phyloP scores from a whole-genome alignment of 1,140 invertebrate genomes.

The Cydia pomonella region DNA sequence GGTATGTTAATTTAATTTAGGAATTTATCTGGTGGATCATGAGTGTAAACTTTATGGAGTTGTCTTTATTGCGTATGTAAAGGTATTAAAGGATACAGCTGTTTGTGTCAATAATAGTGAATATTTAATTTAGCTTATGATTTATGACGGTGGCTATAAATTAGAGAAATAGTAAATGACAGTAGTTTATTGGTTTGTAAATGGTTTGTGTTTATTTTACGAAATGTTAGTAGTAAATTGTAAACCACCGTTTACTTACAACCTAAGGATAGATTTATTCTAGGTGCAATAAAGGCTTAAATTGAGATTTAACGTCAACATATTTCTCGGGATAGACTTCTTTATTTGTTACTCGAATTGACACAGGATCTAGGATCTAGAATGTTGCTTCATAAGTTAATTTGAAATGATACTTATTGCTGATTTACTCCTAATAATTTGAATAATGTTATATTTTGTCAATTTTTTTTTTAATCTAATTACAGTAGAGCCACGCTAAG shows the following conservation, averaged over 20 bases:
- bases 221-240: not conserved
- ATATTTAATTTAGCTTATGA: conserved; percentile 23
- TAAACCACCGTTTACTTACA: not conserved
- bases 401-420: too few species aligned
- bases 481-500: too few species aligned
- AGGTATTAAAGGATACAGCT: conserved; percentile 12
- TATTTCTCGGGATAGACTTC: not conserved
- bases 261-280: not conserved
- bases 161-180: not conserved
- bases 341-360: too few species aligned
- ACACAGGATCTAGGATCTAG: too few species aligned
- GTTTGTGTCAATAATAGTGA: conserved; percentile 18
- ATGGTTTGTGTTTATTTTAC: not conserved
- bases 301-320: too few species aligned
- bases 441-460: too few species aligned
- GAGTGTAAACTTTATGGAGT: conserved; percentile 68
- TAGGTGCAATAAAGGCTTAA: not conserved
- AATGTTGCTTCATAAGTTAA: too few species aligned
- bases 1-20: conserved; percentile 65
- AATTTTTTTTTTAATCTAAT: too few species aligned
- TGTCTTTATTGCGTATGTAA: conserved; percentile 31
- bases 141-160: conserved; percentile 2
- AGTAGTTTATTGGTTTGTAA: not conserved
- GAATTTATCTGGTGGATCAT: conserved; percentile 73
- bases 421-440: too few species aligned